Percentiles rank a stretch among this genome's conserved stretches.
phyloP scores from a whole-genome alignment of 53 echinoderm and acorn worm genomes.

The Echinometra lucunter region DNA sequence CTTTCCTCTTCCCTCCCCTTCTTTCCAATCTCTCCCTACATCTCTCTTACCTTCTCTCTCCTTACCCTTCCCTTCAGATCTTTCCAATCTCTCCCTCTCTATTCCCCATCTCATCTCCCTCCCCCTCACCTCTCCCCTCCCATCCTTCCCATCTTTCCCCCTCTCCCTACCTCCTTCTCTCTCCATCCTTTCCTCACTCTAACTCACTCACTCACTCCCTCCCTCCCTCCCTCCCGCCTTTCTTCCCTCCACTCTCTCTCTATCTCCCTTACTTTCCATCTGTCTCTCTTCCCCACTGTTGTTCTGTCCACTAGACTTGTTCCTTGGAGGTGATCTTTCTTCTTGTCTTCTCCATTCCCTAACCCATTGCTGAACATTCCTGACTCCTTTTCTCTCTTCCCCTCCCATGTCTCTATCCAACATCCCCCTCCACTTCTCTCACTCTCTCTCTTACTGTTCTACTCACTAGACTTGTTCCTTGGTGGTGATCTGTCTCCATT shows the following conservation, averaged over 20 bases:
- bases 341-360: not conserved
- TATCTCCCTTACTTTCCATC: not conserved
- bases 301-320: conserved; percentile 11
- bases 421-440: not conserved
- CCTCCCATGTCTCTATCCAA: not conserved
- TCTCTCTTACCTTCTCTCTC: not conserved
- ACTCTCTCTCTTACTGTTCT: not conserved
- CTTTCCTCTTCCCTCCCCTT: no score
- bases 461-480: conserved; percentile 34
- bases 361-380: conserved; percentile 24
- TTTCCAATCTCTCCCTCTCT: not conserved
- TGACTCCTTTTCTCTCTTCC: not conserved
- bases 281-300: not conserved
- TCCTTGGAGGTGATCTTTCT: not conserved
- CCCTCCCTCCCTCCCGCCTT: not conserved
- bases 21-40: not conserved
- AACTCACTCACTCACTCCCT: not conserved
- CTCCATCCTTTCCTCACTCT: not conserved
- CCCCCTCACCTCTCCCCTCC: not conserved
- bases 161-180: not conserved
- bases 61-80: not conserved
- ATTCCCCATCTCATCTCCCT: not conserved
- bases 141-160: not conserved
- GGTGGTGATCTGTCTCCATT: conserved; percentile 8
- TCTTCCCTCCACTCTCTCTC: not conserved